Base-by-base conservation (phyloP, 2,797 vertebrate genomes). In the Hephaestus fuliginosus region DNA sequence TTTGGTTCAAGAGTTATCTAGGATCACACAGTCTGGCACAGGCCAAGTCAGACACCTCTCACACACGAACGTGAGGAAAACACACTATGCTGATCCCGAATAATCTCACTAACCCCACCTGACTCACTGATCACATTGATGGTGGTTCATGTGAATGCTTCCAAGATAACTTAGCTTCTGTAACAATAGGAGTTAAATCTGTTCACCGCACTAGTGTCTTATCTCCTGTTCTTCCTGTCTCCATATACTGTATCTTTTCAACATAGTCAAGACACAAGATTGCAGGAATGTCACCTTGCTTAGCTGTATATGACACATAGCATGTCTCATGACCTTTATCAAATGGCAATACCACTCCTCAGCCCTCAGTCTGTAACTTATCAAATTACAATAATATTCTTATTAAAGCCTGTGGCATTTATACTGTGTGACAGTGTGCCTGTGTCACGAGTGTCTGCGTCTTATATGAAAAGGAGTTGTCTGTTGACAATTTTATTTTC, bases 331-430 rank as follows among this genome's bases (percentile, higher is more conserved):
- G 63, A 55, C 44, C 55, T 48, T 74, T 44, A 11, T 44, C 25
- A 71, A 80, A 73, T 55, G 15, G 14, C 36, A 39, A 7, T 4
- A 39, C 36, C 36, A 39, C 36, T 39, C 8, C 36, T 39, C 36
- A 5, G 36, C 36, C 36, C 36, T 39, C 36, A 39, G 8, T 39
- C 7, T 39, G 36, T 39, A 39, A 63, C 65, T 18, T 5, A 69
- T 74, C 20, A 63, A 44, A 57, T 30, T 51, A 22, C 14, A 63
- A 43, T 57, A 13, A 43, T n/a, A 52, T 46, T 65, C 18, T 63
- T 22, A 63, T 41, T 10, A 39, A 12, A 63, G 18, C 52, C 33
- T 7, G 14, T 41, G 28, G 39, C 44, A 69, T 62, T 74, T 51
- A 46, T 1, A 30, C 11, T 52, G 8, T 9, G 9, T 25, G 14